Evolutionary conservation across 1,140 invertebrate species (phyloP).

Genomic region (Venustaconcha ellipsiformis): DNA sequence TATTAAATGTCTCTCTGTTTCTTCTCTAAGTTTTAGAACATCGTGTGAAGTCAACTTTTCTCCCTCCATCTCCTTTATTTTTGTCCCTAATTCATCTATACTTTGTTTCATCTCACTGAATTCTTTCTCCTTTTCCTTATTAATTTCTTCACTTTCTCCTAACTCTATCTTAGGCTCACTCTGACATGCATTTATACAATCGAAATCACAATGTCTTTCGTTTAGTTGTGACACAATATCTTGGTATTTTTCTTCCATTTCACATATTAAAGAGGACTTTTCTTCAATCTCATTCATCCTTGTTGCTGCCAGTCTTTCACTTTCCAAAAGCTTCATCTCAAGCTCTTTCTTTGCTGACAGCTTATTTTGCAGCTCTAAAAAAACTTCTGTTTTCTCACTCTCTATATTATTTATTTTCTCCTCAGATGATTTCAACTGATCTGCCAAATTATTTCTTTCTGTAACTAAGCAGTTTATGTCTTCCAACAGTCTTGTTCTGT

Average conservation of each 20-base stretch:
- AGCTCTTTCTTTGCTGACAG: not conserved
- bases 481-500: constrained; percentile 5
- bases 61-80: no score
- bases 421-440: not conserved
- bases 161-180: no score
- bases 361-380: not conserved
- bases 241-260: not conserved
- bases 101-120: no score
- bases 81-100: no score
- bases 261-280: not conserved
- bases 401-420: constrained; percentile 9
- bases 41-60: no score
- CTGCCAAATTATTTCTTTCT: no score
- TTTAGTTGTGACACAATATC: not conserved
- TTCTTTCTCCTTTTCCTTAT: no score
- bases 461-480: not conserved
- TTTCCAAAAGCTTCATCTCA: constrained; percentile 4
- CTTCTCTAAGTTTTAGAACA: no score
- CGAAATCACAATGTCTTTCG: no score
- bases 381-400: constrained; percentile 11
- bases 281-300: not conserved
- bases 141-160: no score
- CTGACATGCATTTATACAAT: no score
- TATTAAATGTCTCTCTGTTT: not conserved
- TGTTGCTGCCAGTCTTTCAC: not conserved